These are phyloP conservation scores for Lepus townsendii DNA, from an alignment of 2,797 vertebrate species.

Conservation along the genomic window DNA sequence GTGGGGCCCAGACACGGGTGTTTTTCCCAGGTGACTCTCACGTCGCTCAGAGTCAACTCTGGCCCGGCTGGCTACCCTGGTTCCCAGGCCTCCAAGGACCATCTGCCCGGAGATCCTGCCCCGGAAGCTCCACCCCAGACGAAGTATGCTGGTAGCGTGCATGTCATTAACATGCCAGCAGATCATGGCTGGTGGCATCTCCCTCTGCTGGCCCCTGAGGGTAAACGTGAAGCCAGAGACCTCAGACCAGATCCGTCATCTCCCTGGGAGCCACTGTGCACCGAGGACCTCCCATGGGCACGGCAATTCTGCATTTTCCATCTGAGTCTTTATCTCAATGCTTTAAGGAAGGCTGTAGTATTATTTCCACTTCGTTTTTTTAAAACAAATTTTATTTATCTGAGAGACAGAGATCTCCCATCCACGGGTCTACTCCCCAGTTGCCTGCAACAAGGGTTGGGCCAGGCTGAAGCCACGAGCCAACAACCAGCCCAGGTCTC, in stretches of 20 bases:
- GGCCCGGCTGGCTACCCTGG: not conserved
- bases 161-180: not conserved
- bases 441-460: no score
- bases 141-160: not conserved
- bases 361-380: not conserved
- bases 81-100: not conserved
- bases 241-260: not conserved
- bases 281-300: not conserved
- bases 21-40: not conserved
- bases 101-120: not conserved
- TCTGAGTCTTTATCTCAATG: not conserved
- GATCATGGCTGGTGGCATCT: not conserved
- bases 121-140: not conserved
- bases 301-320: fast-evolving
- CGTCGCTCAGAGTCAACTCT: not conserved
- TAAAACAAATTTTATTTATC: no score
- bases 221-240: slow-evolving; percentile 26
- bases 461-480: no score
- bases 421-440: no score
- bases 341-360: not conserved
- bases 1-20: not conserved
- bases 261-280: fast-evolving
- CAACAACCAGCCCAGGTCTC: no score
- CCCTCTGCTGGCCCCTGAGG: not conserved
- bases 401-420: no score